phyloP scores from a whole-genome alignment of 2,797 vertebrate genomes.

The Acomys russatus region DNA sequence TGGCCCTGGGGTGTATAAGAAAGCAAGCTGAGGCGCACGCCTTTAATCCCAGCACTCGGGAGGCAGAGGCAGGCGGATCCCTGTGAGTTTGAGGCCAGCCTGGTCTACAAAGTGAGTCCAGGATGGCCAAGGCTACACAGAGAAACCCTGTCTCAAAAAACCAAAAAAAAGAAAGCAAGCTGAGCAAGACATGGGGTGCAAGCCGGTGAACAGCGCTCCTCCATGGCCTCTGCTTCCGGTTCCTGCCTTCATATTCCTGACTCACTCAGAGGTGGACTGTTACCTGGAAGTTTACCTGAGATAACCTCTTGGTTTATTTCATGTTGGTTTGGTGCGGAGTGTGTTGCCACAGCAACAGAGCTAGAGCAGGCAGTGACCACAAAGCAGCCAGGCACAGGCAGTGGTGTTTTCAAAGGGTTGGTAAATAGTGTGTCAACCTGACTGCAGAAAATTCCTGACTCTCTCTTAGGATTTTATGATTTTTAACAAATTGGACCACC shows the following conservation, averaged over 20 bases:
- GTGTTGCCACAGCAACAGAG: too few relatives aligned
- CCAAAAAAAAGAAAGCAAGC: background rate
- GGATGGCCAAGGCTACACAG: too few relatives aligned
- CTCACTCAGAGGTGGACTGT: background rate
- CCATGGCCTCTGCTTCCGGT: background rate
- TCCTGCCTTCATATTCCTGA: background rate
- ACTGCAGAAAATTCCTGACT: background rate
- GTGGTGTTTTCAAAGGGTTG: background rate
- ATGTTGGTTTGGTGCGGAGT: too few relatives aligned
- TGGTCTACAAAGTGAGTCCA: too few relatives aligned
- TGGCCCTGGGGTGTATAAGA: background rate
- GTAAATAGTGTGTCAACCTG: background rate
- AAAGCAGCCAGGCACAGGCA: background rate
- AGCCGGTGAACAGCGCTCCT: background rate
- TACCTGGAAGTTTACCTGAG: background rate
- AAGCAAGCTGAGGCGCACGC: background rate
- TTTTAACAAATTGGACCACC: background rate
- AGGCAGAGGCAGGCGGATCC: too few relatives aligned
- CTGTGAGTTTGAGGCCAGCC: too few relatives aligned
- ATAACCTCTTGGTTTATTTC: background rate
- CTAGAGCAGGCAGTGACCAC: background rate
- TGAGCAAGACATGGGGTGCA: background rate
- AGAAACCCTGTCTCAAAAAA: too few relatives aligned
- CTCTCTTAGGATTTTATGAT: background rate
- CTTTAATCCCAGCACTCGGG: too few relatives aligned